Percentiles rank a stretch among this genome's conserved stretches.
Conservation (phyloP, 2,113 vertebrate species). For the Pseudonaja textilis region DNA sequence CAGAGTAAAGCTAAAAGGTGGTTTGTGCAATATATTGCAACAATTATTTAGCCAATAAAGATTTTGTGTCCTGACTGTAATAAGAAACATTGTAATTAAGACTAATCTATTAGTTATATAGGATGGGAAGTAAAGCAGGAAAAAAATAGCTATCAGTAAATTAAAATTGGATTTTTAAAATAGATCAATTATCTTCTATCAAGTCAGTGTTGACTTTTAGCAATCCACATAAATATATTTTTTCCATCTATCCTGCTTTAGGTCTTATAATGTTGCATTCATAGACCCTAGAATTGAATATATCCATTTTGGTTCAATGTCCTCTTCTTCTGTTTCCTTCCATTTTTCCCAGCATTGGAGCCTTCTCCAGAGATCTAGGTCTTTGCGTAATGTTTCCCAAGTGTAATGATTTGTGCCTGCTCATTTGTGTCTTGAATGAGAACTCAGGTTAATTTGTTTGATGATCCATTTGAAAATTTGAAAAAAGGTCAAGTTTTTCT, state of each 20-base stretch:
- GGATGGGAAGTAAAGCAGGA: constrained; percentile 33
- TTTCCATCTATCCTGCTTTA: not conserved
- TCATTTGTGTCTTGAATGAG: not conserved
- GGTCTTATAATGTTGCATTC: not conserved
- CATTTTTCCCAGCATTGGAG: not conserved
- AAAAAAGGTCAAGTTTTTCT: not conserved
- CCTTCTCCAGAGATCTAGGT: not conserved
- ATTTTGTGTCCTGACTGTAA: constrained; percentile 17
- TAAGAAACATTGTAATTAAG: constrained; percentile 46
- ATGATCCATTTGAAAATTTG: not conserved
- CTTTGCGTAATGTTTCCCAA: not conserved
- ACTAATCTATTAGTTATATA: constrained; percentile 36
- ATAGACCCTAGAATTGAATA: not conserved
- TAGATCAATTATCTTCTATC: not conserved
- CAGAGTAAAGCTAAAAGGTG: constrained; percentile 7
- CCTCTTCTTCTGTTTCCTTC: not conserved
- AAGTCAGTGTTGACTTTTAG: not conserved
- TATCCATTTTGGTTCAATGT: not conserved
- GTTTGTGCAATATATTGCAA: constrained; percentile 38
- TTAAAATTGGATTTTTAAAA: constrained; percentile 28
- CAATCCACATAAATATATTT: not conserved
- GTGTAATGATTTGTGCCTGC: not conserved
- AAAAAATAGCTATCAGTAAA: constrained; percentile 36
- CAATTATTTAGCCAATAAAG: constrained; percentile 46
- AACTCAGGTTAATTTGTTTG: not conserved